Evolutionary conservation across 1,140 invertebrate species (phyloP), one percentile per base, ranked within the genome.

Genomic region (Drosophila novamexicana): DNA sequence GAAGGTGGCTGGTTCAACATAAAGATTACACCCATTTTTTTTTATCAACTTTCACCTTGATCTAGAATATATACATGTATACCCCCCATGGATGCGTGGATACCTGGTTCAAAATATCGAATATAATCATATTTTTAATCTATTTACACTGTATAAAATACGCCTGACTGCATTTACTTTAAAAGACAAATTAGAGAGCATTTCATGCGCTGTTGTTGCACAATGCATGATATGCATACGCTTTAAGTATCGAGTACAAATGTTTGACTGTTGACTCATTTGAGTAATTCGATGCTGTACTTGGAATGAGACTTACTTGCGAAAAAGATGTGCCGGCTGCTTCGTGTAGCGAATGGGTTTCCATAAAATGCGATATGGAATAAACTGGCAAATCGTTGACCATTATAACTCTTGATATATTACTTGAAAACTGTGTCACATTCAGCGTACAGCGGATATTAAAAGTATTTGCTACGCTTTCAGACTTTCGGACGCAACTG

Each of bases 311-410:
- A 86, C 84, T 77, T 54, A 88, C 83, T 54, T 80, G 69, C 29
- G 32, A 39, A 40, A 37, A 56, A 32, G 62, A 66, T 14, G 7
- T 52, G n/a, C 68, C 59, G 7, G 58, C 47, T 45, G 53, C 52
- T 50, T 63, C 65, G 66, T 16, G 14, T 9, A 47, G 32, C 7
- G 58, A 45, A 44, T 59, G 67, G 34, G 57, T 59, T 79, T 91
- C 90, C 80, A 91, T 53, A 53, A 78, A 90, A 56, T 88, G 81
- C 0, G 90, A 90, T 58, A 91, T 91, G n/a, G 82, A 88, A 69
- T 91, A 91, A 12, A 91, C 80, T 39, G 75, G 71, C 44, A 90
- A 52, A 58, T 65, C 63, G 64, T 90, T 78, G 12, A 39, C 47
- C 89, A 91, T 91, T 29, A 45, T 71, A 10, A 29, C 18, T 10